Evolutionary conservation across 2,113 vertebrate species (phyloP), one percentile per base, ranked within the genome.

Genomic region (Theristicus caerulescens): DNA sequence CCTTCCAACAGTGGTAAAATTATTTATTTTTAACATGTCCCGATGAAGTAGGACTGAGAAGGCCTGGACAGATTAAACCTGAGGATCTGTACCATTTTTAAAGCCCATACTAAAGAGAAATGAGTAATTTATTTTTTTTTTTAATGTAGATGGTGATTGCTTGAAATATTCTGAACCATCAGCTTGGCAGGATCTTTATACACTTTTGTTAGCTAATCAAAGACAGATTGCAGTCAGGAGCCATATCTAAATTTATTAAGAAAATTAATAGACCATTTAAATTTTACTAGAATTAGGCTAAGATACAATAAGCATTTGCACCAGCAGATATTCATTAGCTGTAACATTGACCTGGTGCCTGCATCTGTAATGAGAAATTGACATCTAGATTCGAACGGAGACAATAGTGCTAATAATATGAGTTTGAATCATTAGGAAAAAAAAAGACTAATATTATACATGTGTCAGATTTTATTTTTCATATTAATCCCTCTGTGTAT

Each of bases 211-310:
- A 98, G 97, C 97, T 98, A 98, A 98, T 98, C 97, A 98, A 98
- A 98, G 98, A 97, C 98, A 98, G 98, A 98, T 98, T 98, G 97
- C 29, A 95, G 97, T 98, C 96, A 96, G 95, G 89, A 98, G 96
- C 97, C 97, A 98, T 98, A 98, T 98, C 98, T 98, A 98, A 98
- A 98, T 98, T 98, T 98, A 98, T 98, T 98, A 98, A 97, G 97
- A 96, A 98, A 98, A 98, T 98, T 98, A 98, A 98, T 98, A 97
- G 98, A 97, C 97, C 98, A 95, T 98, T 98, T 97, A 97, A 97
- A 98, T 98, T 98, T 98, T 97, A 97, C 97, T 97, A 95, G 97
- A 97, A 97, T 98, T 97, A 98, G 97, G 93, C 96, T 97, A 97
- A 98, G 97, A 98, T 92, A 93, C 72, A 93, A 95, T 95, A 97